Percentiles rank a stretch among this genome's conserved stretches.
phyloP scores from a whole-genome alignment of 1,140 invertebrate species.

The Copidosoma floridanum region DNA sequence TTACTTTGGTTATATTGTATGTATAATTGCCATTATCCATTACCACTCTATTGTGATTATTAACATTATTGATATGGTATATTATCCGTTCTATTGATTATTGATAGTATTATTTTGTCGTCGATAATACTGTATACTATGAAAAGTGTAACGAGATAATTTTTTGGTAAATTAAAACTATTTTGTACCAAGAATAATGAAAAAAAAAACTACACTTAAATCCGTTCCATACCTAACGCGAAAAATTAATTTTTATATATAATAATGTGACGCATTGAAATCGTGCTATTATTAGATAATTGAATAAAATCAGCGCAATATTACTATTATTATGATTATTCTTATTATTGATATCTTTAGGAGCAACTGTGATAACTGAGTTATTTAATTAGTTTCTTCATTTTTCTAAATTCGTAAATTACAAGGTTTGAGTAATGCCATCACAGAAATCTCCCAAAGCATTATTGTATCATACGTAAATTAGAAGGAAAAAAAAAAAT shows the following conservation, averaged over 20 bases:
- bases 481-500: slow-evolving; percentile 35
- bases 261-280: slow-evolving; percentile 5
- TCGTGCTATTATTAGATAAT: slow-evolving; percentile 23
- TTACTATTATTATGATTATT: slow-evolving; percentile 30
- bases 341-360: slow-evolving; percentile 23
- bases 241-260: slow-evolving; percentile 30
- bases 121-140: slow-evolving; percentile 24
- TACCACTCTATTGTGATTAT: slow-evolving; percentile 29
- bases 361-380: background rate
- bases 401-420: slow-evolving; percentile 24
- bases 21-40: slow-evolving; percentile 33
- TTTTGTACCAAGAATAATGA: slow-evolving; percentile 22
- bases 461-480: too few species aligned
- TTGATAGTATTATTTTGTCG: slow-evolving; percentile 26
- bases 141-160: slow-evolving; percentile 21
- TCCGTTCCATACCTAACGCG: slow-evolving; percentile 24
- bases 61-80: slow-evolving; percentile 28
- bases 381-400: slow-evolving; percentile 22
- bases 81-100: slow-evolving; percentile 23
- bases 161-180: slow-evolving; percentile 22
- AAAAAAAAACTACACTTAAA: slow-evolving; percentile 15
- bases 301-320: slow-evolving; percentile 26
- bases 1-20: slow-evolving; percentile 40
- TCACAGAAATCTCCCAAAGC: slow-evolving; percentile 30
- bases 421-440: too few species aligned